A percentile compares a stretch with the other conserved stretches of the same genome.
These are phyloP conservation scores for Acrocephalus arundinaceus DNA, from an alignment of 2,113 vertebrate species.

Conservation along the genomic window DNA sequence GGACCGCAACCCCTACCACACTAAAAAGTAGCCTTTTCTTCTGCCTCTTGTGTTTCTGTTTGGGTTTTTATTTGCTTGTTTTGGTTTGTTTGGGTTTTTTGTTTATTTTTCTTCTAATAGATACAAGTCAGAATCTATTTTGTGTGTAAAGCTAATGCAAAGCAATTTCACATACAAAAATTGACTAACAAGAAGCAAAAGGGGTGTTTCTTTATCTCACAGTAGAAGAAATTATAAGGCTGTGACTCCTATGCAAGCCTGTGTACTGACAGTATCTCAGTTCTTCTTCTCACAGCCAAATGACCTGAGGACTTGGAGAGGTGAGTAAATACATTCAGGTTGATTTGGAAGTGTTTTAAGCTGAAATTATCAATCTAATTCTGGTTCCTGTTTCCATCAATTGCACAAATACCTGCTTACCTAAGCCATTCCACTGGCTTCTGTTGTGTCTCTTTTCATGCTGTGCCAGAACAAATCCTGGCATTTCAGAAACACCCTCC, in stretches of 20 bases:
- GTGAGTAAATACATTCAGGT: not conserved
- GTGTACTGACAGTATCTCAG: not conserved
- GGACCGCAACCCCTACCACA: accelerated
- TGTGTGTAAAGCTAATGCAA: not conserved
- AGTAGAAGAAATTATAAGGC: not conserved
- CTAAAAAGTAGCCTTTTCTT: not conserved
- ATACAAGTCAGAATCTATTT: not conserved
- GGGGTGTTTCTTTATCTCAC: not conserved
- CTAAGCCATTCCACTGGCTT: not conserved
- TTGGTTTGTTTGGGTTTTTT: not conserved
- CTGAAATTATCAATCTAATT: not conserved
- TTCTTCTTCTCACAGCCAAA: not conserved
- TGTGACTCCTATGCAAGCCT: not conserved
- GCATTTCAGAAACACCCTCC: not conserved
- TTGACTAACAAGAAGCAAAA: not conserved
- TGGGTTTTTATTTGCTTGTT: not conserved
- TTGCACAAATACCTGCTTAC: not conserved
- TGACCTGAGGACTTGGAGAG: not conserved
- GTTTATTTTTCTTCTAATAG: not conserved
- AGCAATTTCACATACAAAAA: not conserved
- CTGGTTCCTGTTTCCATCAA: not conserved
- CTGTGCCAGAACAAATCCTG: not conserved
- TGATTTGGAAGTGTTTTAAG: not conserved
- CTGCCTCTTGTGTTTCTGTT: not conserved
- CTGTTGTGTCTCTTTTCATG: not conserved